Percentiles rank a stretch among this genome's conserved stretches.
phyloP scores from a whole-genome alignment of 2,797 vertebrate genomes.

The Sebastes flavidus region DNA sequence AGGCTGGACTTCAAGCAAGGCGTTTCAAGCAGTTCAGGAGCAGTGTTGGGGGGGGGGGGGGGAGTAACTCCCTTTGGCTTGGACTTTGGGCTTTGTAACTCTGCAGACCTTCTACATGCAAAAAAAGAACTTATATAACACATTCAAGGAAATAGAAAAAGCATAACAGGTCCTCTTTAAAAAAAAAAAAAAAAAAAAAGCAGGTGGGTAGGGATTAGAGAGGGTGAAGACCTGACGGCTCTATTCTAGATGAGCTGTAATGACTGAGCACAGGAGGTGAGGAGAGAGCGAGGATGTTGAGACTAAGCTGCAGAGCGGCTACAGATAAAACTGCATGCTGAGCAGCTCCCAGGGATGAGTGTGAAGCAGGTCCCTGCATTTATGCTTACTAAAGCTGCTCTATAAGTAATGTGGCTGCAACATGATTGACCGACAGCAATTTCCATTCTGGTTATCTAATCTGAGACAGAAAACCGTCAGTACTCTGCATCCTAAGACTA shows the following conservation, averaged over 20 bases:
- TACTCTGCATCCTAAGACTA: neutral
- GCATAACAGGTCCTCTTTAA: too few relatives aligned
- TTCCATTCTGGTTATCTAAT: neutral
- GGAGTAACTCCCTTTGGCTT: too few relatives aligned
- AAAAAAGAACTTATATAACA: too few relatives aligned
- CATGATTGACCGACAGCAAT: neutral
- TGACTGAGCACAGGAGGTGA: neutral
- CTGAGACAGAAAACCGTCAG: neutral
- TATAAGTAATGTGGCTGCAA: neutral
- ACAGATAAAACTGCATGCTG: neutral
- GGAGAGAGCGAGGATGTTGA: neutral
- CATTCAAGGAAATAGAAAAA: too few relatives aligned
- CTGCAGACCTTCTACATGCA: too few relatives aligned
- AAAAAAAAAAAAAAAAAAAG: neutral
- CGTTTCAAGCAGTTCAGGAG: too few relatives aligned
- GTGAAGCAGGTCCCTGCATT: neutral
- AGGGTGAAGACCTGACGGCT: neutral
- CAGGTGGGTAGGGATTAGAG: neutral
- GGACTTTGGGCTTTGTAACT: too few relatives aligned
- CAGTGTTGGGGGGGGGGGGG: too few relatives aligned
- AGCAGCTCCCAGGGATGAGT: neutral
- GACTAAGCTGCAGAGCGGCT: neutral
- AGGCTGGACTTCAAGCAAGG: too few relatives aligned
- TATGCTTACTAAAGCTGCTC: neutral
- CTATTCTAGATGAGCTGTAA: neutral